A percentile compares a stretch with the other conserved stretches of the same genome.
Conservation (phyloP, 2,113 vertebrate species). For the Hirundichthys speculiger region DNA sequence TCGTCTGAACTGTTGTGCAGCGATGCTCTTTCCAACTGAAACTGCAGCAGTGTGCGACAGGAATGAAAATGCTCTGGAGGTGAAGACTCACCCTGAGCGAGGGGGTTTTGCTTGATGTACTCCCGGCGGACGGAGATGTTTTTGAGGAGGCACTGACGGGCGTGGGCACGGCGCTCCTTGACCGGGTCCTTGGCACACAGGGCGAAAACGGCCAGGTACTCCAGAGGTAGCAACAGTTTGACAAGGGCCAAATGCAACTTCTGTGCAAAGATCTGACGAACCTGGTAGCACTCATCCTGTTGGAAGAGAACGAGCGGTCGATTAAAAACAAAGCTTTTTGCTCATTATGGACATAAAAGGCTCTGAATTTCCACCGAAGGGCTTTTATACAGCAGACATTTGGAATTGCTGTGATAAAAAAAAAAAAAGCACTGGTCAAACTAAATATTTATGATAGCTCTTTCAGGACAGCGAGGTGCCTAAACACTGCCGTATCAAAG, state of each 20-base stretch:
- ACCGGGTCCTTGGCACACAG: constrained; percentile 99
- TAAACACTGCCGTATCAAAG: too few relatives aligned
- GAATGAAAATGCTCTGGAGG: background rate
- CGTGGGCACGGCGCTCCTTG: constrained; percentile 96
- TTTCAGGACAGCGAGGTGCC: too few relatives aligned
- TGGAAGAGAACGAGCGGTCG: accelerated
- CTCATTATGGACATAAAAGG: background rate
- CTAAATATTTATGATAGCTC: too few relatives aligned
- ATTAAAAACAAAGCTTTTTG: background rate
- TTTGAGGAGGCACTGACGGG: constrained; percentile 97
- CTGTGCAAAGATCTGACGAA: constrained; percentile 98
- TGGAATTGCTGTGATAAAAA: too few relatives aligned
- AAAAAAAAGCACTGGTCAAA: too few relatives aligned
- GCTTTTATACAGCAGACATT: too few relatives aligned
- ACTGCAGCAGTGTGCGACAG: too few relatives aligned
- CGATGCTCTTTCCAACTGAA: too few relatives aligned
- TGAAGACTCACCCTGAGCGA: constrained; percentile 87
- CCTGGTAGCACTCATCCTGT: constrained; percentile 98
- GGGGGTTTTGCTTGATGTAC: constrained; percentile 96
- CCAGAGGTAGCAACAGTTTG: constrained; percentile 93
- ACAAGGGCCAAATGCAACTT: constrained; percentile 96
- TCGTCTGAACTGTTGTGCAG: too few relatives aligned
- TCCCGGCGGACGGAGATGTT: constrained; percentile 98
- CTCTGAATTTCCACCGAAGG: too few relatives aligned
- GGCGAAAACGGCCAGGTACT: constrained; percentile 98